Evolutionary conservation across 2,113 vertebrate species (phyloP).

Genomic region (Echinops telfairi): DNA sequence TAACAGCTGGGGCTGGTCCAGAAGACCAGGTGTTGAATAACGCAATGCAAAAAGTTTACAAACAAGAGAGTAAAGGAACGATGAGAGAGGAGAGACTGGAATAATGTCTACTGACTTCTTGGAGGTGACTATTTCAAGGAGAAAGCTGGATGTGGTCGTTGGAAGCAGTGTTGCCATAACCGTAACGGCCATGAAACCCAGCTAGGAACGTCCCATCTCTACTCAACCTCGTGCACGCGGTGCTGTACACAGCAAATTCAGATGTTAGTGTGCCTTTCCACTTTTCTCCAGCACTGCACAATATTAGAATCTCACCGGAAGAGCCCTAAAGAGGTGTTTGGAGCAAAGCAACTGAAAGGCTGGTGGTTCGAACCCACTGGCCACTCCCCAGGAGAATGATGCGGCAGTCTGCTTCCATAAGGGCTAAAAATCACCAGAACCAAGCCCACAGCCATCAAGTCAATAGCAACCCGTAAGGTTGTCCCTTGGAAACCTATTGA

Average conservation of each 20-base stretch:
- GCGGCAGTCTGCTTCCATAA: not conserved
- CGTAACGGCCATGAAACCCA: too few species aligned
- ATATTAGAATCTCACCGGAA: not conserved
- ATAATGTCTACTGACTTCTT: not conserved
- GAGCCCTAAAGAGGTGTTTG: not conserved
- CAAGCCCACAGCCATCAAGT: too few species aligned
- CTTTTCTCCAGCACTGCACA: not conserved
- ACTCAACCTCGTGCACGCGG: fast-evolving
- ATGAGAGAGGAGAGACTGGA: not conserved
- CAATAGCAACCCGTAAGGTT: not conserved
- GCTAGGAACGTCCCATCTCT: not conserved
- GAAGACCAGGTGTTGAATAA: not conserved
- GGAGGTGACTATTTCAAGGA: not conserved
- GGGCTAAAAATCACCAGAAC: too few species aligned
- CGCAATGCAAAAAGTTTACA: fast-evolving
- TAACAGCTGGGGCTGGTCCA: not conserved
- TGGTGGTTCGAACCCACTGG: not conserved
- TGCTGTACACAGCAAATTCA: not conserved
- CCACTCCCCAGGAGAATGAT: not conserved
- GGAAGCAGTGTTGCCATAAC: not conserved
- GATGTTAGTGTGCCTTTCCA: not conserved
- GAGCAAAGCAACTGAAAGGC: not conserved
- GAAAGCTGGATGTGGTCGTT: not conserved
- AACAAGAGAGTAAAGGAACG: not conserved
- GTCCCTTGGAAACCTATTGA: not conserved